Evolutionary conservation across 23 tunicate genomes (phyloP).

Genomic region (Phallusia fumigata): DNA sequence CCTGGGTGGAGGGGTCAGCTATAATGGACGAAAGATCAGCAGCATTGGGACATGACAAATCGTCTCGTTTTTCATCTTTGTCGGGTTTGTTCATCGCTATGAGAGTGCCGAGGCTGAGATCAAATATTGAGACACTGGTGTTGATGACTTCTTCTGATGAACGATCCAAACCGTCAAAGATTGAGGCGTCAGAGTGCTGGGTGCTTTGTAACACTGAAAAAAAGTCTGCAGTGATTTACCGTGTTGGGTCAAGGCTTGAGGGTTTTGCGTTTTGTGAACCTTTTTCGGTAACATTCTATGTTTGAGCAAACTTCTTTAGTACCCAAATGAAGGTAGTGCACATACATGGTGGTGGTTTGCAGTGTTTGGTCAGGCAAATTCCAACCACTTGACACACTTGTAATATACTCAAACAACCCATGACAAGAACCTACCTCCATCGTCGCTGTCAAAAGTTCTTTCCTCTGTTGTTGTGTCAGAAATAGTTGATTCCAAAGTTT

Average conservation of each 20-base stretch:
- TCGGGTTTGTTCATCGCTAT: not conserved
- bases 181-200: not conserved
- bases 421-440: not conserved
- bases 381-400: no score
- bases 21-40: not conserved
- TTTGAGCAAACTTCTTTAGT: no score
- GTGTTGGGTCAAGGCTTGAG: no score
- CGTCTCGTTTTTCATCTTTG: not conserved
- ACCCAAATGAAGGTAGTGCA: no score
- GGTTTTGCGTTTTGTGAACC: no score
- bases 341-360: no score
- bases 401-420: no score
- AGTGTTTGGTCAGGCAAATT: no score
- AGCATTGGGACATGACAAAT: not conserved
- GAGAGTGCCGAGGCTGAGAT: not conserved
- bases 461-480: not conserved
- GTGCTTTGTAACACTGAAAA: not conserved
- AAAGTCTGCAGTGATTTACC: no score
- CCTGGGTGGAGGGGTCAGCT: not conserved
- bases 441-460: not conserved
- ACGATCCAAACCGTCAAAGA: not conserved
- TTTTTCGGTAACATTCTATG: no score
- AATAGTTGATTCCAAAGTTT: not conserved
- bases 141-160: conserved; percentile 4
- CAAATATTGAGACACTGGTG: not conserved